Evolutionary conservation across 1,140 invertebrate species (phyloP), one percentile per base, ranked within the genome.

Genomic region (Neodiprion pinetum): DNA sequence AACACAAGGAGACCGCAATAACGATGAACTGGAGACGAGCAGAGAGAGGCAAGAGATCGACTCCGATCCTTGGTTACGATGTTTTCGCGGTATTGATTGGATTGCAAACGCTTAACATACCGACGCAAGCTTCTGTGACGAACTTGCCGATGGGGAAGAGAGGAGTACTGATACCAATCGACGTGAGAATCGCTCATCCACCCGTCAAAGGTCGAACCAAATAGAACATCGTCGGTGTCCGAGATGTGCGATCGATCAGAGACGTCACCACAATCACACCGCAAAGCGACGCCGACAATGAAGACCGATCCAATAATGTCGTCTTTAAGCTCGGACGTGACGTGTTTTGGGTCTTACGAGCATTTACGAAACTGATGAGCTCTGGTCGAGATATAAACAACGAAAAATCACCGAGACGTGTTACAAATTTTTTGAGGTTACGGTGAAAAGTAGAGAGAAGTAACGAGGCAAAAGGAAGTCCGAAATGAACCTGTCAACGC

Each of bases 21-120:
- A 76, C 50, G 65, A 75, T 61, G 73, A 71, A 73, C 48, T 71
- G 69, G 48, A 70, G 75, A 4, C 48, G 23, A 17, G 17, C 9
- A 66, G 23, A 12, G 40, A 47, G 47, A 10, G 17, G 66, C 47
- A 65, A 65, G 9, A 71, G 23, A 76, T 69, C 82, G 75, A 91
- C 91, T 78, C 91, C 80, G 48, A 91, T 86, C 50, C 89, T 81
- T 53, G 88, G 87, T 53, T 90, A 88, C 0, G 89, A 85, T 14
- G 91, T 89, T 83, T 92, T 91, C 4, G 89, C 88, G 5, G 89
- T 81, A 77, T 91, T 92, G 21, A 91, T 83, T 1, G 91, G 91
- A 0, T 84, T 86, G 49, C 85, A 82, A 4, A 91, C 88, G 50
- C 88, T 90, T 9, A 88, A 87, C 75, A 90, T 85, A 10, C 91